Percentiles rank a stretch among this genome's conserved stretches.
Conservation (phyloP, 2,797 vertebrate genomes). For the Scomberomorus guttatus region DNA sequence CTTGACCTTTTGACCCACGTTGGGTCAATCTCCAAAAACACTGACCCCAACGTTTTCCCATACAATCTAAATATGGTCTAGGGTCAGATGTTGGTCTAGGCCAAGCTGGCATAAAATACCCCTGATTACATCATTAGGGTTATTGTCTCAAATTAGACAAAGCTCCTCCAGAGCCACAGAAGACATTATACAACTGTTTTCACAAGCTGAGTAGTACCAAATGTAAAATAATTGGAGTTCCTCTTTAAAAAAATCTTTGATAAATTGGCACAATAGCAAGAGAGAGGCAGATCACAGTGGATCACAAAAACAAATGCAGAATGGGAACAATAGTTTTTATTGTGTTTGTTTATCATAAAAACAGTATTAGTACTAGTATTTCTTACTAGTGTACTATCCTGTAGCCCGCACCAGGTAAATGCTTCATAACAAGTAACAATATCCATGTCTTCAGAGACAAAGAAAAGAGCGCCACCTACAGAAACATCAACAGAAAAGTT, state of each 20-base stretch:
- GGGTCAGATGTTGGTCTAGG: neutral
- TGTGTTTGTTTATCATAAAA: neutral
- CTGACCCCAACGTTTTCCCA: neutral
- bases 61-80: neutral
- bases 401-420: too few species aligned
- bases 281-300: neutral
- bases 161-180: too few species aligned
- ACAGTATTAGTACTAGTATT: too few species aligned
- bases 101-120: slow-evolving; percentile 9
- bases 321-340: neutral
- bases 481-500: neutral
- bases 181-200: neutral
- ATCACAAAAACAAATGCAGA: neutral
- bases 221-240: neutral
- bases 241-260: neutral
- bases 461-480: neutral
- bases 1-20: slow-evolving; percentile 1
- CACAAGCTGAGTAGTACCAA: neutral
- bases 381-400: too few species aligned
- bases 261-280: neutral
- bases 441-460: neutral
- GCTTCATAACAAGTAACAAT: too few species aligned
- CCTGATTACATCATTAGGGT: slow-evolving; percentile 14
- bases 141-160: neutral
- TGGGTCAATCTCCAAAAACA: slow-evolving; percentile 6